Conservation (phyloP, 2,888 invertebrate species). For the Tenthredo scrophulariae region DNA sequence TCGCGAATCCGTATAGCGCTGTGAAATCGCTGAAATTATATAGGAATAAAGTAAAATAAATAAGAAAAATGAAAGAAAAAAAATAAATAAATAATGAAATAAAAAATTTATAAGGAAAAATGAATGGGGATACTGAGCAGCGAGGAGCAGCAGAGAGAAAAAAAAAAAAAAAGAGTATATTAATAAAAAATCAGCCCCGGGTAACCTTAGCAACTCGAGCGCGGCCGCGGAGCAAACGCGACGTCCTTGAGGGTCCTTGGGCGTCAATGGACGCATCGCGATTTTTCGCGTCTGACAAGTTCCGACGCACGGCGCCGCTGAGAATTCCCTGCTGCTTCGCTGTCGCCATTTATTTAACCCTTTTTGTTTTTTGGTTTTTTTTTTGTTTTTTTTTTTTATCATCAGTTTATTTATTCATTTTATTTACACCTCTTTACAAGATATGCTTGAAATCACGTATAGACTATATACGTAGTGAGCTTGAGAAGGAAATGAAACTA, state of each 20-base stretch:
- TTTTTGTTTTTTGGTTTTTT: background rate
- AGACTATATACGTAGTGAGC: background rate
- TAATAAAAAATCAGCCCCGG: background rate
- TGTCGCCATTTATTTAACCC: background rate
- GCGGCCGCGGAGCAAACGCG: slow-evolving; percentile 28
- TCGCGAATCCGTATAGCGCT: background rate
- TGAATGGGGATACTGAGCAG: background rate
- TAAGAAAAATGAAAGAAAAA: background rate
- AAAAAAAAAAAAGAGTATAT: background rate
- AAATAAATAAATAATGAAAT: background rate
- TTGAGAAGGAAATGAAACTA: background rate
- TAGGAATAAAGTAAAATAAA: background rate
- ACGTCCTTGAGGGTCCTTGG: slow-evolving; percentile 53
- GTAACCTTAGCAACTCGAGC: background rate
- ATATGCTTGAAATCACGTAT: background rate
- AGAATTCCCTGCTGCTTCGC: background rate
- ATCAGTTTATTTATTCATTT: background rate
- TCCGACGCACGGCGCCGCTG: background rate
- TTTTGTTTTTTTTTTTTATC: background rate
- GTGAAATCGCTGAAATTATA: background rate
- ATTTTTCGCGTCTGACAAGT: slow-evolving; percentile 46
- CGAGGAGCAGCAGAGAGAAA: background rate
- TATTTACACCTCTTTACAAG: background rate
- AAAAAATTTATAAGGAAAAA: background rate
- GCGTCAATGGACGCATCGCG: slow-evolving; percentile 48